Conservation (phyloP, 2,113 vertebrate genomes). For the Apodemus sylvaticus region DNA sequence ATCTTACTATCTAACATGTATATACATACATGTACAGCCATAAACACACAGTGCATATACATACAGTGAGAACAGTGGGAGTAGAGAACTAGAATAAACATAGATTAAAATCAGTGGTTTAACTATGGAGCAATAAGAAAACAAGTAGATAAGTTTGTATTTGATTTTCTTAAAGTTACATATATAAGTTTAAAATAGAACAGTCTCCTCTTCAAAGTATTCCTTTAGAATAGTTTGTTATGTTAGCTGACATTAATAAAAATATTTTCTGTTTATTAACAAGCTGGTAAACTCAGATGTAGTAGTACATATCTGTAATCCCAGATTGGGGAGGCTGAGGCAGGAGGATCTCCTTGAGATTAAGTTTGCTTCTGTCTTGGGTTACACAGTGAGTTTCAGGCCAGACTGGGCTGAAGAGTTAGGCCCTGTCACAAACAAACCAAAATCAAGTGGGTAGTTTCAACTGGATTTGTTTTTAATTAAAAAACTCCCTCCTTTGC, state of each 20-base stretch:
- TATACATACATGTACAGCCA: background rate
- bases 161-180: slow-evolving; percentile 65
- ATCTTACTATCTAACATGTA: background rate
- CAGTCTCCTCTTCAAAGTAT: background rate
- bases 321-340: background rate
- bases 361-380: background rate
- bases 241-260: background rate
- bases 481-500: slow-evolving; percentile 51
- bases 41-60: background rate
- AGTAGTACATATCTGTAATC: background rate
- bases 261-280: slow-evolving; percentile 27
- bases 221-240: background rate
- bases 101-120: slow-evolving; percentile 57
- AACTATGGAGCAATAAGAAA: slow-evolving; percentile 45
- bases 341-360: background rate
- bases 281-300: background rate
- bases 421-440: background rate
- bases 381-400: background rate
- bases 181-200: slow-evolving; percentile 54
- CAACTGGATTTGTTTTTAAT: background rate
- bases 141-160: slow-evolving; percentile 63
- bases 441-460: background rate
- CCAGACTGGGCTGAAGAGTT: background rate
- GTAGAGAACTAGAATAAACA: background rate
- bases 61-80: background rate